These are phyloP conservation scores for Anthophora plumipes DNA, from an alignment of 2,888 invertebrate genomes.

Conservation along the genomic window DNA sequence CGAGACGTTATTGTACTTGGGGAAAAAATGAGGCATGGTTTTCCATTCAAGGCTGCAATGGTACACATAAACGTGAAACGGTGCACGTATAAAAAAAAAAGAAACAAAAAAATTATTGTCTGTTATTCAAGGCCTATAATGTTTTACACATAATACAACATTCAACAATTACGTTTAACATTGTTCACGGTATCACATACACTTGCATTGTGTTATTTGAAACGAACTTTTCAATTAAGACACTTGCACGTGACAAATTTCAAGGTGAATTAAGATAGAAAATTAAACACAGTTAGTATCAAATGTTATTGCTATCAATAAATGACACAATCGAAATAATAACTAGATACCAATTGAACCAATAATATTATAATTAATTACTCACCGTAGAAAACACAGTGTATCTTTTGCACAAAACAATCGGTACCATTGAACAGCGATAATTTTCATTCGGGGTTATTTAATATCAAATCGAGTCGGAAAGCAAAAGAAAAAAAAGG, in stretches of 20 bases:
- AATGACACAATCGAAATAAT: no score
- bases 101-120: constrained; percentile 42
- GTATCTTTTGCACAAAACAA: not conserved
- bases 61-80: constrained; percentile 4
- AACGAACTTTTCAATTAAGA: not conserved
- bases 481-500: not conserved
- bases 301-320: not conserved
- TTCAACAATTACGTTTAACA: constrained; percentile 12
- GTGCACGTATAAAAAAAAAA: constrained; percentile 14
- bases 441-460: not conserved
- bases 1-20: not conserved
- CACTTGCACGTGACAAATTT: not conserved
- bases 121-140: constrained; percentile 37
- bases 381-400: constrained; percentile 7
- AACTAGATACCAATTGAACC: no score
- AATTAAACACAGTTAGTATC: not conserved
- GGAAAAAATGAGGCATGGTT: constrained; percentile 22
- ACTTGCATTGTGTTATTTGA: not conserved
- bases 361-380: not conserved
- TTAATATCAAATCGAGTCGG: not conserved
- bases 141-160: not conserved
- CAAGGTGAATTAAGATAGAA: not conserved
- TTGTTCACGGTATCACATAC: not conserved
- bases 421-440: not conserved
- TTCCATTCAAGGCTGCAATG: constrained; percentile 31